Base-by-base conservation (phyloP, 1,140 invertebrate genomes). In the Lepidurus apus region DNA sequence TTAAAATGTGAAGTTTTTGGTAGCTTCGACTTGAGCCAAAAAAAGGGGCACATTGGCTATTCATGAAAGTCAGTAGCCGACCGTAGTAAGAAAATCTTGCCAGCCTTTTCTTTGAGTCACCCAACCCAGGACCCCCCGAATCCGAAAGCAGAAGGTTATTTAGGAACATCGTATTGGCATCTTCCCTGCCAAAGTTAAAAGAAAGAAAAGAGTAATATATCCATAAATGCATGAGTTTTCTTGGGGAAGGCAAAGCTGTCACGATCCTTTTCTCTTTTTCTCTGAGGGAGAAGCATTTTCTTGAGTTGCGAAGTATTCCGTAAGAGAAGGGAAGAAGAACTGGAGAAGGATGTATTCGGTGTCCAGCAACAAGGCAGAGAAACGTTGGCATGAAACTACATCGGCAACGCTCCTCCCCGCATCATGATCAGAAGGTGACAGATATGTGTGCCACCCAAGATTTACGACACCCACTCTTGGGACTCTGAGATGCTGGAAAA, bases 401-500 rank as follows among this genome's bases (percentile, higher is more conserved):
- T 34, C 13, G n/a, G 17, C 53, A 65, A 21, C 21, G 21, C 53
- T 65, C 13, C 53, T 65, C 53, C 53, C 53, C 53, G 53, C 53
- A 65, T 65, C 53, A 65, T 65, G 53, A 65, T 9, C 53, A 65
- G 53, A 65, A 65, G 53, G 53, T 21, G 53, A 65, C 53, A 65
- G 53, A 65, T 65, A 65, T 65, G 53, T 65, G 53, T 65, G 53
- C 53, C 53, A 65, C 53, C 53, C 13, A 65, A 65, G 53, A 65
- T 65, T 65, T 65, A 65, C 53, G 53, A 65, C 53, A 17, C 53
- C 6, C 21, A 65, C 13, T 65, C 53, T 21, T 4, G 45, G 45
- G 17, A 47, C 45, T 47, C 45, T 6, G 53, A 65, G 53, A 65
- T 17, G 53, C 17, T 65, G 13, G 47, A 65, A 65, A 65, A 65